Evolutionary conservation across 2,888 invertebrate genomes (phyloP).

Genomic region (Subacronicta megacephala): DNA sequence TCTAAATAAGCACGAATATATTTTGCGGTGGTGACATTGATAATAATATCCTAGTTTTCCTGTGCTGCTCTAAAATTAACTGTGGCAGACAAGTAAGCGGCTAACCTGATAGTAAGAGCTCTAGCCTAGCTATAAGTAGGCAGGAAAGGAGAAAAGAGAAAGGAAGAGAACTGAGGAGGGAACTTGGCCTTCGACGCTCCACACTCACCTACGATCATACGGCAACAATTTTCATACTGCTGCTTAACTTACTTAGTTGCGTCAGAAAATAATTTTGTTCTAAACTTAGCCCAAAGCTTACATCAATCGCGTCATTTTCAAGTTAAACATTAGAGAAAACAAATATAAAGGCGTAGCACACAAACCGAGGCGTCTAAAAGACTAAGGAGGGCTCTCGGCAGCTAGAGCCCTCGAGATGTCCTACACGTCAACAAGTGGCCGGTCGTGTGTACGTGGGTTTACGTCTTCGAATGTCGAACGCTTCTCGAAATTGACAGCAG

Average conservation of each 20-base stretch:
- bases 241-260: too few relatives aligned
- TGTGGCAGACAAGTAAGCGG: too few relatives aligned
- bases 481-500: conserved; percentile 17
- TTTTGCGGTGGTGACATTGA: too few relatives aligned
- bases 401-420: conserved; percentile 78
- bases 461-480: conserved; percentile 56
- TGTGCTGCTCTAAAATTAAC: too few relatives aligned
- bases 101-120: too few relatives aligned
- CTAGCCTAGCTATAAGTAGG: too few relatives aligned
- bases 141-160: too few relatives aligned
- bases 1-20: not conserved
- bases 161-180: too few relatives aligned
- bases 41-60: too few relatives aligned
- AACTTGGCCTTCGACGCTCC: too few relatives aligned
- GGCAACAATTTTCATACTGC: too few relatives aligned
- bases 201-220: too few relatives aligned
- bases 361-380: conserved; percentile 70
- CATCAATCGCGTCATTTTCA: conserved; percentile 17
- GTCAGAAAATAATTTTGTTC: not conserved
- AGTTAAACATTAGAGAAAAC: conserved; percentile 45
- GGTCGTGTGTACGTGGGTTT: conserved; percentile 66
- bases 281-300: conserved; percentile 2
- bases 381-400: conserved; percentile 75
- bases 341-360: conserved; percentile 41
- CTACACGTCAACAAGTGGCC: conserved; percentile 82